phyloP scores from a whole-genome alignment of 1,140 invertebrate species.

The Papilio glaucus region DNA sequence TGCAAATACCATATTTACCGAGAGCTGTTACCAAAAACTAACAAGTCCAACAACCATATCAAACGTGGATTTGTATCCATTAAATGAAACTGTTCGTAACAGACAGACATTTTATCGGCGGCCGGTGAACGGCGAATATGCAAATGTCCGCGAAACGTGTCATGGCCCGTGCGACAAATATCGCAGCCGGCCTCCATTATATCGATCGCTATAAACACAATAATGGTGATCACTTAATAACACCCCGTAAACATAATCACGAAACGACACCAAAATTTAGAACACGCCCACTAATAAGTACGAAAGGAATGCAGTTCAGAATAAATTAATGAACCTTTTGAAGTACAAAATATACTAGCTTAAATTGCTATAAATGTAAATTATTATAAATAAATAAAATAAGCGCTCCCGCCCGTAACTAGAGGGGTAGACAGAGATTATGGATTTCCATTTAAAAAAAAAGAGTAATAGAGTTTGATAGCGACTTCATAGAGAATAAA shows the following conservation, averaged over 20 bases:
- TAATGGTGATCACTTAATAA: conserved; percentile 24
- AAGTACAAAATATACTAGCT: too few relatives aligned
- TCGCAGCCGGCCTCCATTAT: conserved; percentile 5
- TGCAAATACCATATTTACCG: conserved; percentile 2
- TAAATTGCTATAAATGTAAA: too few relatives aligned
- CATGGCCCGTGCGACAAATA: conserved; percentile 32
- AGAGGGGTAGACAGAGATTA: neutral
- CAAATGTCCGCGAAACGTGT: conserved; percentile 34
- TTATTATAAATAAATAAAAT: too few relatives aligned
- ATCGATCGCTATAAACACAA: conserved; percentile 18
- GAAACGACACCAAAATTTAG: conserved; percentile 13
- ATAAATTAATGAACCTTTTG: neutral
- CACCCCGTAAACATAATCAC: conserved; percentile 23
- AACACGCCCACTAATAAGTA: neutral
- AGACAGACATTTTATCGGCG: neutral
- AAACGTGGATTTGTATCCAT: conserved; percentile 1
- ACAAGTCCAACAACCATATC: neutral
- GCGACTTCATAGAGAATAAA: neutral
- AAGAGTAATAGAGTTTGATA: too few relatives aligned
- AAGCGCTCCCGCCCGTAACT: too few relatives aligned
- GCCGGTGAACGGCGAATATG: conserved; percentile 29
- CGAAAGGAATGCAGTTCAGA: neutral
- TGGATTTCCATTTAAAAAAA: too few relatives aligned
- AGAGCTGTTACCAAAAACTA: conserved; percentile 2
- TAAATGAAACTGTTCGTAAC: conserved; percentile 16